Evolutionary conservation across 2,888 invertebrate genomes (phyloP).

Genomic region (Platypus cylindrus): DNA sequence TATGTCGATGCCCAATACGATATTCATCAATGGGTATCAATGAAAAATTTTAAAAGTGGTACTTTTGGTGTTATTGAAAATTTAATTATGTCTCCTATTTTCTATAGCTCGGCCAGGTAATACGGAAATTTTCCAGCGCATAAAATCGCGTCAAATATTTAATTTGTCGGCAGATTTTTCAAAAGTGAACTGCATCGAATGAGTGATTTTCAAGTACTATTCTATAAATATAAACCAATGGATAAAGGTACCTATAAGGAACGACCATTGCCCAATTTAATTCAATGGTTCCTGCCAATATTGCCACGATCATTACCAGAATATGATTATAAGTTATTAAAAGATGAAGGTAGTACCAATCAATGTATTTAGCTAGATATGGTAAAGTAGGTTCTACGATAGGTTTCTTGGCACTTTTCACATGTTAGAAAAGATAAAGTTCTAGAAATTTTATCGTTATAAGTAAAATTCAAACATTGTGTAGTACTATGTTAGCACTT

Average conservation of each 20-base stretch:
- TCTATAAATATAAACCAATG: conserved; percentile 40
- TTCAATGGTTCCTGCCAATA: conserved; percentile 24
- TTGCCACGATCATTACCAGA: conserved; percentile 21
- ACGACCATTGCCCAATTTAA: conserved; percentile 20
- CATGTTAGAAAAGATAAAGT: too few relatives aligned
- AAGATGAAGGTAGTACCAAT: conserved; percentile 17
- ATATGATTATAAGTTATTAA: conserved; percentile 19
- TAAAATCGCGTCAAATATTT: not conserved
- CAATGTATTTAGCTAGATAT: too few relatives aligned
- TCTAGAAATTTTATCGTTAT: too few relatives aligned
- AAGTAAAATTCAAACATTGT: too few relatives aligned
- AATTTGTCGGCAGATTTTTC: conserved; percentile 28
- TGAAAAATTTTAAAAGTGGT: conserved; percentile 24
- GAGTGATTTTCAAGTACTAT: conserved; percentile 40
- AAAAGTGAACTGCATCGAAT: conserved; percentile 49
- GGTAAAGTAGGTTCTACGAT: too few relatives aligned
- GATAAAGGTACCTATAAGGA: conserved; percentile 24
- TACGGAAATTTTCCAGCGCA: not conserved
- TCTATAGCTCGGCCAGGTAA: conserved; percentile 42
- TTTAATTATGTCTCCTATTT: conserved; percentile 44
- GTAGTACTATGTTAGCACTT: too few relatives aligned
- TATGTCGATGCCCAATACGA: conserved; percentile 32
- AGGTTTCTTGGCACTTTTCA: too few relatives aligned
- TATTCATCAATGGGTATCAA: conserved; percentile 30
- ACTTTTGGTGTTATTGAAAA: conserved; percentile 34